These are phyloP conservation scores for Salticus scenicus DNA, from an alignment of 2,888 invertebrate species.

Conservation along the genomic window DNA sequence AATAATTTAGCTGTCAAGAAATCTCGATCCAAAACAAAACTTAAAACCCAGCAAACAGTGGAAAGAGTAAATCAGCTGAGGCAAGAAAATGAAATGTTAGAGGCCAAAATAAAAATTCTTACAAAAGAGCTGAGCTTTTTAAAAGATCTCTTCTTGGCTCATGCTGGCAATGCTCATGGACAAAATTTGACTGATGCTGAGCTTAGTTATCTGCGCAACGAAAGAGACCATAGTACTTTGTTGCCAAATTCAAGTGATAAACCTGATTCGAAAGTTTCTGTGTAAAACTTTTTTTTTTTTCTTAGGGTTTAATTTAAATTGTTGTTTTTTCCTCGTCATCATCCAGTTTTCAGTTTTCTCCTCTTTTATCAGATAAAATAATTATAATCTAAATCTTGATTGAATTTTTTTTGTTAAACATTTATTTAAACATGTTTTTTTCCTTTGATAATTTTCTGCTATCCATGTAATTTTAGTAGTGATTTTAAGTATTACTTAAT, in stretches of 20 bases:
- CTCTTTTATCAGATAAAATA: neutral
- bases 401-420: neutral
- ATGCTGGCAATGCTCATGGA: conserved; percentile 81
- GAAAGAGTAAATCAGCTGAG: conserved; percentile 84
- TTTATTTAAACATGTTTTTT: no score
- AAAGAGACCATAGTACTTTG: conserved; percentile 41
- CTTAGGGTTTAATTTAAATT: neutral
- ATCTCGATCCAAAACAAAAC: conserved; percentile 82
- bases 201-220: conserved; percentile 72
- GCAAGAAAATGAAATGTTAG: conserved; percentile 86
- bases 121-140: conserved; percentile 87
- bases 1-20: conserved; percentile 91
- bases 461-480: no score
- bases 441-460: no score
- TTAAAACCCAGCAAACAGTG: conserved; percentile 85
- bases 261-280: conserved; percentile 19
- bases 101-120: conserved; percentile 87
- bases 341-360: neutral
- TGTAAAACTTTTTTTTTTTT: conserved; percentile 11
- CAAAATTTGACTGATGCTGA: conserved; percentile 74
- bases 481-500: no score
- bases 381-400: neutral
- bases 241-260: conserved; percentile 34
- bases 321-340: no score
- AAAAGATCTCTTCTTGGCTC: conserved; percentile 87